Percentiles rank a stretch among this genome's conserved stretches.
Evolutionary conservation across 2,888 invertebrate species (phyloP).

Genomic region (Mythimna loreyi): DNA sequence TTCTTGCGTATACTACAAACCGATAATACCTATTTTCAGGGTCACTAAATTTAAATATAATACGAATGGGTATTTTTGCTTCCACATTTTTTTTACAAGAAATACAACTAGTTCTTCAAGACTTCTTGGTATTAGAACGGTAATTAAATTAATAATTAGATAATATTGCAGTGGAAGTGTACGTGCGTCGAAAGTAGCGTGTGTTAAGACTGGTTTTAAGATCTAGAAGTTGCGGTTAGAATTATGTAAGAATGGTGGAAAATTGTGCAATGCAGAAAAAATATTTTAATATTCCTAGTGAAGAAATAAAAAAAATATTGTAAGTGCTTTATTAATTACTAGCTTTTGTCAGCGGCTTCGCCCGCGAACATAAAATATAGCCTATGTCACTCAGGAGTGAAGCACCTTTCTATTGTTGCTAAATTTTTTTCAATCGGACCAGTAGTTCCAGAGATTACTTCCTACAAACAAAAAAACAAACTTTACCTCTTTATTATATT

Average conservation of each 20-base stretch:
- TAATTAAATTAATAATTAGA: conserved; percentile 52
- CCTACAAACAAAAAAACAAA: no score
- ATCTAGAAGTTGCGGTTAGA: conserved; percentile 20
- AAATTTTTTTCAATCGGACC: no score
- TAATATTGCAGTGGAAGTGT: conserved; percentile 41
- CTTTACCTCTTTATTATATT: no score
- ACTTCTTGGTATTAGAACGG: conserved; percentile 28
- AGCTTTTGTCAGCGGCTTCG: no score
- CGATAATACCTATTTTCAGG: conserved; percentile 30
- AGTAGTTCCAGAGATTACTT: no score
- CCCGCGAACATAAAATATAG: no score
- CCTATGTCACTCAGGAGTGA: no score
- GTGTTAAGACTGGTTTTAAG: conserved; percentile 32
- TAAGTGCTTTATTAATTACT: no score
- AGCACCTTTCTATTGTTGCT: no score
- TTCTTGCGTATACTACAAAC: conserved; percentile 43
- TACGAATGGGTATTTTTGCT: conserved; percentile 67
- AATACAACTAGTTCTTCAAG: conserved; percentile 41
- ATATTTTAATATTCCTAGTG: no score
- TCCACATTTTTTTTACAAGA: conserved; percentile 56
- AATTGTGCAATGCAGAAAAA: not conserved
- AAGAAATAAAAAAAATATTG: no score
- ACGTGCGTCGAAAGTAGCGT: conserved; percentile 29
- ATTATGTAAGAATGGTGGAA: conserved; percentile 11
- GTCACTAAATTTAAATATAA: conserved; percentile 61